These are phyloP conservation scores for Chloroceryle aenea DNA, from an alignment of 2,113 vertebrate species.

Conservation along the genomic window DNA sequence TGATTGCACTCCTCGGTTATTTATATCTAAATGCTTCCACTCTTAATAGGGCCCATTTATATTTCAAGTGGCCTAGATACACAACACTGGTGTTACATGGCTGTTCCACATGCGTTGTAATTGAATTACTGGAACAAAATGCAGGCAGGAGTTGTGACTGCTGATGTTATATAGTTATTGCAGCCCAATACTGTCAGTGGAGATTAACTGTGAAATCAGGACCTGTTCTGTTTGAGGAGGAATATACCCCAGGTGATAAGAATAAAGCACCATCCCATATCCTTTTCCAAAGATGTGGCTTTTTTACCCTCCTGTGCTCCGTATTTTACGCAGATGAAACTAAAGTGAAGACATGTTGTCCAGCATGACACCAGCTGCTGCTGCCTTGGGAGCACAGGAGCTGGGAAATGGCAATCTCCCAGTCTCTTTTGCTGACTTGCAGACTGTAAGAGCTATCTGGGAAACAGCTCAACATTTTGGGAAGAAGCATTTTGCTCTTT, in stretches of 20 bases:
- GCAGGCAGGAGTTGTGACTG: not conserved
- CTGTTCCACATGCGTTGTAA: not conserved
- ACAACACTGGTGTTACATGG: fast-evolving
- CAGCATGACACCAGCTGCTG: fast-evolving
- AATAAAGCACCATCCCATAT: fast-evolving
- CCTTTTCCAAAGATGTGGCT: not conserved
- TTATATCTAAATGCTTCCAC: constrained; percentile 33
- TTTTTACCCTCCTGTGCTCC: fast-evolving
- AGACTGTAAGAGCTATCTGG: not conserved
- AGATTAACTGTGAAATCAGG: not conserved
- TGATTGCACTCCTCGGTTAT: constrained; percentile 5
- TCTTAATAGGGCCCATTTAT: constrained; percentile 22
- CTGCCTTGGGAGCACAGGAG: not conserved
- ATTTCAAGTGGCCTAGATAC: constrained; percentile 34
- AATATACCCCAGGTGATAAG: not conserved
- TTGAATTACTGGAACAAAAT: not conserved
- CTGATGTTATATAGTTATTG: not conserved
- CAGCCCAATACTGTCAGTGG: not conserved
- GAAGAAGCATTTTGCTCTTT: not conserved
- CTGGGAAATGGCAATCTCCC: not conserved
- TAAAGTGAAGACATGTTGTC: not conserved
- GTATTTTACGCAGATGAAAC: not conserved
- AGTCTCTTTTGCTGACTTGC: not conserved
- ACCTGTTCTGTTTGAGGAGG: not conserved
- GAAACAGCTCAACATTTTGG: not conserved